Conservation (phyloP, 2,113 vertebrate genomes). For the Oryzias melastigma region DNA sequence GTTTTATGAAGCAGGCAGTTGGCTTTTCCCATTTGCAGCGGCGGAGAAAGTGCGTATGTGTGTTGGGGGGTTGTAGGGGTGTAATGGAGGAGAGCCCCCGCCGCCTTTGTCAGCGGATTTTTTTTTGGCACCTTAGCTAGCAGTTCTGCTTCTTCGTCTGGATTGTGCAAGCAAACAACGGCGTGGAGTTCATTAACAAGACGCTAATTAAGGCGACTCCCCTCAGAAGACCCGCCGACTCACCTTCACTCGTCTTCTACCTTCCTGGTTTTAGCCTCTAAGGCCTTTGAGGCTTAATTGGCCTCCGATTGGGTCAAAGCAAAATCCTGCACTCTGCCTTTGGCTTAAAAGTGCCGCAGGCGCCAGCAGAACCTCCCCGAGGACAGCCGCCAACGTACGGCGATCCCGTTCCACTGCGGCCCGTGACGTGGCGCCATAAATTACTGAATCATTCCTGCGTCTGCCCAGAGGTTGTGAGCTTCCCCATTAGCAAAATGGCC, state of each 20-base stretch:
- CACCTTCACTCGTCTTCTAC: conserved; percentile 69
- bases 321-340: not conserved
- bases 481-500: conserved; percentile 68
- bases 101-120: conserved; percentile 98
- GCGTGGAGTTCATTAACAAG: conserved; percentile 99
- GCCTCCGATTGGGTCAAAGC: conserved; percentile 22
- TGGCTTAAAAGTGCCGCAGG: conserved; percentile 22
- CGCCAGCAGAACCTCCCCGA: not conserved
- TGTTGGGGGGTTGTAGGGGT: conserved; percentile 74
- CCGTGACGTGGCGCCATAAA: conserved; percentile 51
- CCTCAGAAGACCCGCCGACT: conserved; percentile 90
- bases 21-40: conserved; percentile 96
- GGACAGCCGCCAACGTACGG: conserved; percentile 5
- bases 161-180: conserved; percentile 99
- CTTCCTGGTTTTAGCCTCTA: conserved; percentile 41
- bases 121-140: conserved; percentile 97
- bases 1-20: conserved; percentile 99
- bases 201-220: conserved; percentile 99
- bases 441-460: conserved; percentile 58
- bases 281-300: conserved; percentile 34
- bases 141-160: conserved; percentile 99
- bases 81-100: conserved; percentile 84
- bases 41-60: conserved; percentile 53
- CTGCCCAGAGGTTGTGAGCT: conserved; percentile 73
- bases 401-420: conserved; percentile 48